Evolutionary conservation across 1,140 invertebrate species (phyloP).

Genomic region (Pinna nobilis): DNA sequence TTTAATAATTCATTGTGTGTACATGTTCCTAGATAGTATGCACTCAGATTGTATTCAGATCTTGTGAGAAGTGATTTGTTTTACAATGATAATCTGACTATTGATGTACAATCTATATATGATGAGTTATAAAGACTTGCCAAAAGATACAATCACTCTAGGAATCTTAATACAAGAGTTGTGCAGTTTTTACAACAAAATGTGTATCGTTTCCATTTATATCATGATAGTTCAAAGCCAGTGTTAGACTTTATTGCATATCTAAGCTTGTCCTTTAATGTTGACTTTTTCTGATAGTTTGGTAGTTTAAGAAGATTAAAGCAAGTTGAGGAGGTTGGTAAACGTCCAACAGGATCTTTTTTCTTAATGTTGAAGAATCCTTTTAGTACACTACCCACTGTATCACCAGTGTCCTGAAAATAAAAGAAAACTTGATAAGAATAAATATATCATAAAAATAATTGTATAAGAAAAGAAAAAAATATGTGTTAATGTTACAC

Average conservation of each 20-base stretch:
- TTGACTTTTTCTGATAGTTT: conserved; percentile 98
- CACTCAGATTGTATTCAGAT: not conserved
- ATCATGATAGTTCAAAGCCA: conserved; percentile 92
- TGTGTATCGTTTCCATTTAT: not conserved
- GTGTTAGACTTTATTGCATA: conserved; percentile 99
- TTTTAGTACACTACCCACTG: conserved; percentile 83
- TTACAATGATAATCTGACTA: too few species aligned
- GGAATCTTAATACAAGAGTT: too few species aligned
- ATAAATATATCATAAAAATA: not conserved
- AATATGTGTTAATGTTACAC: not conserved
- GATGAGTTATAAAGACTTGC: too few species aligned
- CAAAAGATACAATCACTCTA: too few species aligned
- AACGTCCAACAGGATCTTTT: conserved; percentile 94
- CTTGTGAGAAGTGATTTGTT: not conserved
- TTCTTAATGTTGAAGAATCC: conserved; percentile 98
- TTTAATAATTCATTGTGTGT: too few species aligned
- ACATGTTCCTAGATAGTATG: too few species aligned
- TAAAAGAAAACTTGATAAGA: not conserved
- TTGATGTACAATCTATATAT: too few species aligned
- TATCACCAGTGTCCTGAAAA: conserved; percentile 19
- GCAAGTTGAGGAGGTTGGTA: conserved; percentile 99
- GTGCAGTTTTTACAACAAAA: not conserved
- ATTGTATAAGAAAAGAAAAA: not conserved
- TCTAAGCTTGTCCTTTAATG: conserved; percentile 94
- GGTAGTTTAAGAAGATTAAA: conserved; percentile 99